Evolutionary conservation across 2,888 invertebrate species (phyloP).

Genomic region (Nomada ferruginata): DNA sequence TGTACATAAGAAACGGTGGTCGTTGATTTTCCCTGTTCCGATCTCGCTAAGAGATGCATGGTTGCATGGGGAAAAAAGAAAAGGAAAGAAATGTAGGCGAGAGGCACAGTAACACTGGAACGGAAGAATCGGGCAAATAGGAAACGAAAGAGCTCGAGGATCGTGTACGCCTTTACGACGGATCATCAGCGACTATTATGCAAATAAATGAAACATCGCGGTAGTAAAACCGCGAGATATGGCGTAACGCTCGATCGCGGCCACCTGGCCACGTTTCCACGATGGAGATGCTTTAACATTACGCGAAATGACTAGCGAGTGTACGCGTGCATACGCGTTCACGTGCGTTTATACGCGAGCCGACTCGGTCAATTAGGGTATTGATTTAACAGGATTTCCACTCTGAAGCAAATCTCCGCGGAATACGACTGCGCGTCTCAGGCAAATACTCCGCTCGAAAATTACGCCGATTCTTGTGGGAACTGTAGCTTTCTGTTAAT

Average conservation of each 20-base stretch:
- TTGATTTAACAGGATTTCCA: slow-evolving; percentile 36
- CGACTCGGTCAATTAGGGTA: slow-evolving; percentile 27
- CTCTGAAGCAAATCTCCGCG: not conserved
- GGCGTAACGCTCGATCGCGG: slow-evolving; percentile 39
- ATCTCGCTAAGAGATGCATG: too few species aligned
- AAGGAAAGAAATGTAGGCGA: not conserved
- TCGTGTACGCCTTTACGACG: slow-evolving; percentile 42
- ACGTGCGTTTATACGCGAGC: slow-evolving; percentile 10
- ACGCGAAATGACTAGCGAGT: not conserved
- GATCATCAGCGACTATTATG: slow-evolving; percentile 58
- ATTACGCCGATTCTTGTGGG: not conserved
- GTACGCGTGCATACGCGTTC: slow-evolving; percentile 2
- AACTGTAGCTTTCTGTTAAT: too few species aligned
- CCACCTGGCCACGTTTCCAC: slow-evolving; percentile 9
- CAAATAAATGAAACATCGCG: slow-evolving; percentile 52
- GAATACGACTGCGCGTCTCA: not conserved
- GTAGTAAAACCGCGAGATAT: slow-evolving; percentile 53
- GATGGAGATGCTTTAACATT: slow-evolving; percentile 9
- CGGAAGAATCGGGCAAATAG: slow-evolving; percentile 1
- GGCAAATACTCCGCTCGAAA: not conserved
- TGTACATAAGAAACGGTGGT: not conserved
- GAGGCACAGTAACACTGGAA: not conserved
- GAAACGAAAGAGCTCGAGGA: slow-evolving; percentile 22
- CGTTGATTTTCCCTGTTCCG: not conserved
- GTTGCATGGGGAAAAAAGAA: not conserved